Base-by-base conservation (phyloP, 2,888 invertebrate genomes). In the Allophyes oxyacanthae region DNA sequence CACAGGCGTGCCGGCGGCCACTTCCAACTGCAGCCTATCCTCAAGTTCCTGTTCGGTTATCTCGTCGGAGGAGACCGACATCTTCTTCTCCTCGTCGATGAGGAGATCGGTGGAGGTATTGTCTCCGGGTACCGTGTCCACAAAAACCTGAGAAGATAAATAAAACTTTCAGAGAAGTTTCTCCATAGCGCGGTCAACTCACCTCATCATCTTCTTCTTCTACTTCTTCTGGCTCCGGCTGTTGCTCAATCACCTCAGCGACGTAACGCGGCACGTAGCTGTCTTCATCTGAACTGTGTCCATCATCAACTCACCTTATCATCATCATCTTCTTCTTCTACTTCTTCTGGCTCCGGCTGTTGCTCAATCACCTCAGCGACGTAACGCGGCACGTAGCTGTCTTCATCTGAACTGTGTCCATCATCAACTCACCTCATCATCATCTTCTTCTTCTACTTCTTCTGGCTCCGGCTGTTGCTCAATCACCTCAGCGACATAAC, bases 1-100 rank as follows among this genome's bases (percentile, higher is more conserved):
- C 0, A 93, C 86, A 0, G 94, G 92, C 0, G 94, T 93, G 0
- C 92, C 93, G 0, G 94, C 94, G 0, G 94, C 94, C 1, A 94
- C 93, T 52, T 92, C 93, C 7, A 92, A 64, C 32, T 91, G 83
- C 30, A 92, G 61, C 0, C 82, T 81, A 0, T 79, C 77, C 8
- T 81, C 82, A 0, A 40, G 51, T 0, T 80, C 81, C 0, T 56
- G 76, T 1, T 83, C 80, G 0, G 65, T 45, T 0, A 74, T 64
- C 30, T 82, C 81, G 28, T 84, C 83, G 0, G 89, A 87, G 0
- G 88, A 87, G 0, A 85, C 81, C 0, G 90, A 88, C 85, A 87
- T 86, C 66, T 87, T 85, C 62, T 85, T 65, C 41, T 20, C 20
- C 4, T 20, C 20, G 4, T 88, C 89, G 0, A 92, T 64, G 0